A percentile compares a stretch with the other conserved stretches of the same genome.
These are phyloP conservation scores for Acleris literana DNA, from an alignment of 2,888 invertebrate genomes.

Conservation along the genomic window DNA sequence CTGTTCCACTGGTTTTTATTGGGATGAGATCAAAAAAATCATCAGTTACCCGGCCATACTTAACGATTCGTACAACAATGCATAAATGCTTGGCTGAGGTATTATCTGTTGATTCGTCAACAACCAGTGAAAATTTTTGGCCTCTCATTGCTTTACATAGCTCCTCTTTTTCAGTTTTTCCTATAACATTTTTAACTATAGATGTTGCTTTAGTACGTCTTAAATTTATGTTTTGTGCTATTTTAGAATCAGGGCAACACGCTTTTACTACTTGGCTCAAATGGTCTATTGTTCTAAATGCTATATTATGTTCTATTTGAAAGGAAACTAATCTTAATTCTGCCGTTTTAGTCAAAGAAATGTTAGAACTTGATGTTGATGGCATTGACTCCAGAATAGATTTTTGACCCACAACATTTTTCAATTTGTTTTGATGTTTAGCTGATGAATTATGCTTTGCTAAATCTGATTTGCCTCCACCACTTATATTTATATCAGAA, in stretches of 20 bases:
- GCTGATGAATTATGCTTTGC: neutral
- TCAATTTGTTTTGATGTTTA: conserved; percentile 4
- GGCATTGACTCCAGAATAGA: conserved; percentile 10
- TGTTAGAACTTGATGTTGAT: neutral
- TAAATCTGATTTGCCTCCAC: conserved; percentile 6
- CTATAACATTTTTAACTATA: conserved; percentile 15
- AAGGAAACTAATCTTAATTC: conserved; percentile 12
- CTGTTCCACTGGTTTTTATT: too few species aligned
- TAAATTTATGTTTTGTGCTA: conserved; percentile 12
- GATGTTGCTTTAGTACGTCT: conserved; percentile 13
- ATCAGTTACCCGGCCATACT: too few species aligned
- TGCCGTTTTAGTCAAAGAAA: conserved; percentile 2
- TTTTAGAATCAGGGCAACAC: conserved; percentile 13
- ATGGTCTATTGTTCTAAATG: conserved; percentile 10
- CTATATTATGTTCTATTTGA: conserved; percentile 17
- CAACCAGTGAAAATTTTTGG: too few species aligned
- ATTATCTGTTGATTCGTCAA: too few species aligned
- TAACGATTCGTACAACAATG: too few species aligned
- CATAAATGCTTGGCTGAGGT: too few species aligned
- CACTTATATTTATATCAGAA: conserved; percentile 6
- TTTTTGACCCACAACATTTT: conserved; percentile 11
- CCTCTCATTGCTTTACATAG: neutral
- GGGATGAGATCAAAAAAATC: too few species aligned
- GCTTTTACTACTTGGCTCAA: conserved; percentile 19
- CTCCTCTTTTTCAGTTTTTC: conserved; percentile 15